phyloP scores from a whole-genome alignment of 1,140 invertebrate genomes.

The Danaus plexippus region DNA sequence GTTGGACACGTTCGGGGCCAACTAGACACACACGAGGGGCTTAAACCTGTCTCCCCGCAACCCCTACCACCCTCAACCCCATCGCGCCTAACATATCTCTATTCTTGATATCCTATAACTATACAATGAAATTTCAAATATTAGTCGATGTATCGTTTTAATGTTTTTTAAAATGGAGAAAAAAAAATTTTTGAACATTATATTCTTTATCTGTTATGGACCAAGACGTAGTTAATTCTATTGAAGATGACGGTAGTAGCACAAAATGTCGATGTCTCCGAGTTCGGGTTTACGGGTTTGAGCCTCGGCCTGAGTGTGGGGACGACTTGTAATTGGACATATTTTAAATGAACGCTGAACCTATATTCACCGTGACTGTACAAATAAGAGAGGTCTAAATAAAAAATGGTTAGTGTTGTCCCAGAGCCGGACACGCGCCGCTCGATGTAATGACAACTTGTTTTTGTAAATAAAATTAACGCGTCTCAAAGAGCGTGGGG shows the following conservation, averaged over 20 bases:
- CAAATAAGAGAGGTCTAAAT: no score
- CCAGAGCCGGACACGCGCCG: constrained; percentile 19
- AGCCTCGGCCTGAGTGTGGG: no score
- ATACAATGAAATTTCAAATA: background rate
- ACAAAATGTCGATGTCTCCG: no score
- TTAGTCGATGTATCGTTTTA: constrained; percentile 9
- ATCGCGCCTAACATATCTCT: constrained; percentile 14
- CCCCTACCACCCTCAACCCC: no score
- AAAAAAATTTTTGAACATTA: background rate
- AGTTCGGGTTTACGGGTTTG: no score
- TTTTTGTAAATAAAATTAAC: constrained; percentile 36
- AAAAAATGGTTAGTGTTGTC: background rate
- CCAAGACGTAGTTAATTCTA: constrained; percentile 8
- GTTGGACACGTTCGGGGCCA: constrained; percentile 42
- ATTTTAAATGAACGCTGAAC: no score
- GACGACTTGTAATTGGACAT: no score
- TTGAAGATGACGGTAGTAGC: background rate
- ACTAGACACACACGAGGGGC: constrained; percentile 23
- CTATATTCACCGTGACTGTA: no score
- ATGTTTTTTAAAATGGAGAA: constrained; percentile 5
- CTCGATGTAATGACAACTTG: constrained; percentile 24
- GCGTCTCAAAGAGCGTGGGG: constrained; percentile 27
- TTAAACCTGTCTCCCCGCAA: no score
- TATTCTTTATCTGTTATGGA: constrained; percentile 15
- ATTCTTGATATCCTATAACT: constrained; percentile 16